Percentiles rank a stretch among this genome's conserved stretches.
These are phyloP conservation scores for Cotesia chilonis DNA, from an alignment of 1,140 invertebrate species.

Conservation along the genomic window DNA sequence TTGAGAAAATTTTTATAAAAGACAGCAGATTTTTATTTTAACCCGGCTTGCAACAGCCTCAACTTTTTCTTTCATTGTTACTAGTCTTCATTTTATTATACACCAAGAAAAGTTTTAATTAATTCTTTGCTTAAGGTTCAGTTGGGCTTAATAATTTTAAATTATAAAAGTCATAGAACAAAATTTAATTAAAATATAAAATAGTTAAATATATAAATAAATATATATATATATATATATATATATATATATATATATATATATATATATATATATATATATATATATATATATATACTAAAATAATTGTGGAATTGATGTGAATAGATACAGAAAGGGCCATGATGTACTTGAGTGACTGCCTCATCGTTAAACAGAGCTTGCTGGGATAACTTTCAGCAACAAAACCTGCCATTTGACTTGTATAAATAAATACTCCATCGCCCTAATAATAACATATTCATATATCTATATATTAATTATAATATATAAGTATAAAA, in stretches of 20 bases:
- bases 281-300: no score
- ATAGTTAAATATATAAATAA: background rate
- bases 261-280: background rate
- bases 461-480: background rate
- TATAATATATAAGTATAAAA: background rate
- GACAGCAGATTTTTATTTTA: background rate
- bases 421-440: constrained; percentile 19
- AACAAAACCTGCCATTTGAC: constrained; percentile 30
- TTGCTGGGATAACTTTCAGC: constrained; percentile 19
- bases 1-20: constrained; percentile 3
- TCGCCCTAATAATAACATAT: background rate
- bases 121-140: constrained; percentile 2
- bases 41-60: background rate
- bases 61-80: constrained; percentile 27
- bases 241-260: background rate
- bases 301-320: constrained; percentile 9
- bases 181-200: background rate
- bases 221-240: no score
- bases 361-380: constrained; percentile 16
- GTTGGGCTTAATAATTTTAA: no score
- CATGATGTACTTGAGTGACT: constrained; percentile 31
- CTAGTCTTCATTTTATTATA: constrained; percentile 39
- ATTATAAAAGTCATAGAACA: no score
- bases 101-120: constrained; percentile 30
- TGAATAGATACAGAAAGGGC: constrained; percentile 1